Conservation (phyloP, 2,797 vertebrate species). For the Cyclura pinguis region DNA sequence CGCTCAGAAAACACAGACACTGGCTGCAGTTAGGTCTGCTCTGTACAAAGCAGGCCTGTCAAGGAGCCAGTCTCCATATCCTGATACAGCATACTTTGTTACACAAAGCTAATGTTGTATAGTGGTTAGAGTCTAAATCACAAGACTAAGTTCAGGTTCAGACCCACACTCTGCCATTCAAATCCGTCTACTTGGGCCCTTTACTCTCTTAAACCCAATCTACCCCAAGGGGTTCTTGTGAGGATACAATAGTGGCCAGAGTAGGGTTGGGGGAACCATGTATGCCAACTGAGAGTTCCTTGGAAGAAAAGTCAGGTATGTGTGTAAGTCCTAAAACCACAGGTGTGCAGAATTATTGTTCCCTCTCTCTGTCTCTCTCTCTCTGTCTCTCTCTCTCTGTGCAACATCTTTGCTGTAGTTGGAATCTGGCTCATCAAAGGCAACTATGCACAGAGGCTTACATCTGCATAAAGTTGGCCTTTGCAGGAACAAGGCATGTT, state of each 20-base stretch:
- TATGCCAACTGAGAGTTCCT: not conserved
- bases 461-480: not conserved
- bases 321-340: too few relatives aligned
- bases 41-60: not conserved
- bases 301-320: too few relatives aligned
- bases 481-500: not conserved
- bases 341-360: too few relatives aligned
- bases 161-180: too few relatives aligned
- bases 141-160: too few relatives aligned
- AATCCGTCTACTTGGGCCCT: too few relatives aligned
- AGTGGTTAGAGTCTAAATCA: too few relatives aligned
- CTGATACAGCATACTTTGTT: not conserved
- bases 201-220: too few relatives aligned
- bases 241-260: not conserved
- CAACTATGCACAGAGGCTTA: not conserved
- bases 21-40: not conserved
- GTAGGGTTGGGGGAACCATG: not conserved
- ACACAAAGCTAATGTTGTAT: not conserved
- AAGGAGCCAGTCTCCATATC: not conserved
- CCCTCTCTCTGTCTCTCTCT: too few relatives aligned
- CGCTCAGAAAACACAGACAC: not conserved
- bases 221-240: not conserved
- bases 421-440: not conserved
- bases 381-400: too few relatives aligned
- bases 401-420: not conserved